Percentiles rank a stretch among this genome's conserved stretches.
These are phyloP conservation scores for Papilio protenor DNA, from an alignment of 2,888 invertebrate species.

Conservation along the genomic window DNA sequence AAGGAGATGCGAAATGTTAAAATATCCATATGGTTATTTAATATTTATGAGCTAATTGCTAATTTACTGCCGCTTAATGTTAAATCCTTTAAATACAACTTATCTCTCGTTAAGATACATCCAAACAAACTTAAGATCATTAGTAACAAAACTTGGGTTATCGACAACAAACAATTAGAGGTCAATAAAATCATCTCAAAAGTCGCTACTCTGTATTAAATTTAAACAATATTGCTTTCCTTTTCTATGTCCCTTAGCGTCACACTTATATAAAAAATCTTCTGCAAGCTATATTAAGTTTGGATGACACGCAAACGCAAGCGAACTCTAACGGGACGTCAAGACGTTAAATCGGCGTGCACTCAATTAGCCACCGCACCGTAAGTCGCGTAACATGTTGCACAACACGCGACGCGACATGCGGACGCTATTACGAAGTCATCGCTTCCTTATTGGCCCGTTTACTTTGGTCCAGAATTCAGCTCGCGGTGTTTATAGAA, in stretches of 20 bases:
- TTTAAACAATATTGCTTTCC: background rate
- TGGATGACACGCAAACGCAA: background rate
- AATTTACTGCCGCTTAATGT: too few species aligned
- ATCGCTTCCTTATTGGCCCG: slow-evolving; percentile 35
- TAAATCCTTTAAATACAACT: too few species aligned
- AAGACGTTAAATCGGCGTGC: slow-evolving; percentile 29
- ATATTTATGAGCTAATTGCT: too few species aligned
- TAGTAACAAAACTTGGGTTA: too few species aligned
- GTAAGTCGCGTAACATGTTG: slow-evolving; percentile 33
- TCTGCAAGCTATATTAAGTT: too few species aligned
- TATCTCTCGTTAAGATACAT: too few species aligned
- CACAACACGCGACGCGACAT: slow-evolving; percentile 22
- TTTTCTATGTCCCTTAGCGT: too few species aligned
- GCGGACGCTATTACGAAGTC: slow-evolving; percentile 9
- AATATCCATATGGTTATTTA: too few species aligned
- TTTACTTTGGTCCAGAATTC: slow-evolving; percentile 32
- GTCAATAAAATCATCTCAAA: background rate
- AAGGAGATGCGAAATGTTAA: too few species aligned
- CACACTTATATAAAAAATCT: too few species aligned
- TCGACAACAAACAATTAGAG: background rate
- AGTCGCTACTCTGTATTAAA: too few species aligned
- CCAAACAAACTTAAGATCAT: too few species aligned
- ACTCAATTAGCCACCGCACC: slow-evolving; percentile 27
- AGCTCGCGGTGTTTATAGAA: slow-evolving; percentile 2
- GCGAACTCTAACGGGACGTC: slow-evolving; percentile 29